Conservation (phyloP, 2,113 vertebrate genomes). For the Rhinoptilus africanus region DNA sequence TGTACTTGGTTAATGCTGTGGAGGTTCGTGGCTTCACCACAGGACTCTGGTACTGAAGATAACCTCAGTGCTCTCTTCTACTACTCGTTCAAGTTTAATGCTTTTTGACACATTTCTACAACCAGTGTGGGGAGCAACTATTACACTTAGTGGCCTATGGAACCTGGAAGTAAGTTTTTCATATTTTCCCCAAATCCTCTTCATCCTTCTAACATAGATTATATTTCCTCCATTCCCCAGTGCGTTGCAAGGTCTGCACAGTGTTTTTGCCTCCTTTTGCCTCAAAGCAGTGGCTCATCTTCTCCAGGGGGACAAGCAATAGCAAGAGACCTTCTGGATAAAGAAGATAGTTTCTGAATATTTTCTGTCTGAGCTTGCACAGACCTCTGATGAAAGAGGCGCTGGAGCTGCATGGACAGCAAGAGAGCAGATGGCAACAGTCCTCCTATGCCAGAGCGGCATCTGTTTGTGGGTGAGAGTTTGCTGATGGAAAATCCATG, state of each 20-base stretch:
- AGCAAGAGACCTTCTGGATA: neutral
- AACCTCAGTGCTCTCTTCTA: neutral
- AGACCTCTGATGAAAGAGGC: neutral
- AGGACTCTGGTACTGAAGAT: neutral
- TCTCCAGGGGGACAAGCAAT: neutral
- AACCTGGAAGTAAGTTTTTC: neutral
- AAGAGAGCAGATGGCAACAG: constrained; percentile 15
- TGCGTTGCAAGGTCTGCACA: neutral
- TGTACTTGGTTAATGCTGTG: neutral
- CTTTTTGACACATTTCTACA: neutral
- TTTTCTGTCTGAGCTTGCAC: neutral
- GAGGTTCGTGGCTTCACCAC: fast-evolving
- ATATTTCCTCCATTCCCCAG: neutral
- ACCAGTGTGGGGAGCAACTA: neutral
- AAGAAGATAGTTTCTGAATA: neutral
- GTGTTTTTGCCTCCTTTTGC: neutral
- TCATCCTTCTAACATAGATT: neutral
- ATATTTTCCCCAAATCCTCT: neutral
- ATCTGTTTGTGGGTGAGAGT: constrained; percentile 13
- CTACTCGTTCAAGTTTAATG: neutral
- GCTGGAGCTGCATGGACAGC: neutral
- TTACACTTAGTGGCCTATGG: too few relatives aligned
- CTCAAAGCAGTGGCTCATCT: neutral
- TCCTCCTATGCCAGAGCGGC: neutral
- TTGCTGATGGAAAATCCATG: neutral